Evolutionary conservation across 2,888 invertebrate species (phyloP), one percentile per base, ranked within the genome.

Genomic region (Meandrusa payeni): DNA sequence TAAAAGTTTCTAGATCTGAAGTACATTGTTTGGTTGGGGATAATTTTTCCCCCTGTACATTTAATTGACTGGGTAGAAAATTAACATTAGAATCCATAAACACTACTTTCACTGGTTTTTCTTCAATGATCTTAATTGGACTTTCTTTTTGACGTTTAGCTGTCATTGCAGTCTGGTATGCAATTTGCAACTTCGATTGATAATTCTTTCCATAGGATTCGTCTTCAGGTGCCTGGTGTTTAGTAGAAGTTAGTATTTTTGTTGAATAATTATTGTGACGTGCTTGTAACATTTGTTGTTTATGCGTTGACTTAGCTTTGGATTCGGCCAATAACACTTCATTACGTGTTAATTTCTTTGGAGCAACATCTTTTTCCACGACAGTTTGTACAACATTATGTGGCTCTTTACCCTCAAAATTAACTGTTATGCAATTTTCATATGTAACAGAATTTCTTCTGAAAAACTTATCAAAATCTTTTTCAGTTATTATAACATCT

Each of bases 381-480:
- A 77, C 62, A 10, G 70, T 72, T 57, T 82, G 69, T 22, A 75
- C 58, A 2, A 80, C 66, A 50, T 78, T 79, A 37, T 70, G 75
- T 6, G 70, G 55, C 49, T 82, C 76, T 51, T 69, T 76, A 2
- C 54, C 54, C 34, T 82, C 79, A 48, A 70, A 77, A 47, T 71
- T 80, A 5, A 86, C 76, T 11, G 82, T 79, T 1, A 85, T 55
- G 46, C 78, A 63, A 51, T 83, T 79, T 57, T 85, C 82, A 43
- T 76, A 86, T 2, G 76, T 78, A 26, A 76, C 69, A 2, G 88
- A 86, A 59, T 85, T 88, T 43, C 85, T 64, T 53, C 86, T 64
- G 1, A 72, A 85, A 53, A 87, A 87, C 59, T 83, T 85, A 50
- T 88, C 88, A 48, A 88, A 88, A 27, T 88, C 88, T 36, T 73